Base-by-base conservation (phyloP, 2,797 vertebrate genomes). In the Anas georgica region DNA sequence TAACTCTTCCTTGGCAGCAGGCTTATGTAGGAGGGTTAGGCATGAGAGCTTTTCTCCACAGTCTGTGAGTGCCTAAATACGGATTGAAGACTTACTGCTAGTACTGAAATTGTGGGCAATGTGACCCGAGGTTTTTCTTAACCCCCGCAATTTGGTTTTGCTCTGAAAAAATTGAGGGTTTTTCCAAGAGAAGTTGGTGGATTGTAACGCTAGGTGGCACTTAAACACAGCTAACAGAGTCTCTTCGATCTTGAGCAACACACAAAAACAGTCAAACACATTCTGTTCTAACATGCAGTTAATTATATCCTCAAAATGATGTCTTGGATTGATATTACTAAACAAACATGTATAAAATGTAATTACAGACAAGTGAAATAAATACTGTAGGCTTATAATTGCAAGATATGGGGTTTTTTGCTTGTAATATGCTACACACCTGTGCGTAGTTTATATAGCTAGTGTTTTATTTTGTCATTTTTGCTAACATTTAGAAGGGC, bases 191-290 rank as follows among this genome's bases (percentile, higher is more conserved):
- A 96, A 95, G 91, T 87, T 78, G 73, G 74, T 96, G 94, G 73
- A 56, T 93, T 95, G 73, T 89, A 97, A 97, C 98, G 94, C 98
- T 98, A 98, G 98, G 88, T 98, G 98, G 98, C 98, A 98, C 96
- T 98, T 97, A 95, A 98, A 97, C 96, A 98, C 97, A 98, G 90
- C 97, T 95, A 97, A 97, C 94, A 39, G 83, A 90, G 88, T 54
- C 87, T 91, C 86, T 91, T 66, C 26, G 48, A 58, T 81, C 85
- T n/a, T 86, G 66, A n/a, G n/a, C 81, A 90, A 87, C 80, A 77
- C 73, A 58, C 76, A 85, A 87, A 96, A 97, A 15, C 85, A 97
- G 78, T 86, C 95, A 95, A 94, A 96, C 79, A 94, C 79, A 88
- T 97, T 97, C 86, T 97, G 92, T 95, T 96, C 87, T 94, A 95